phyloP scores from a whole-genome alignment of 2,888 invertebrate genomes.

The Siphlonurus alternatus region DNA sequence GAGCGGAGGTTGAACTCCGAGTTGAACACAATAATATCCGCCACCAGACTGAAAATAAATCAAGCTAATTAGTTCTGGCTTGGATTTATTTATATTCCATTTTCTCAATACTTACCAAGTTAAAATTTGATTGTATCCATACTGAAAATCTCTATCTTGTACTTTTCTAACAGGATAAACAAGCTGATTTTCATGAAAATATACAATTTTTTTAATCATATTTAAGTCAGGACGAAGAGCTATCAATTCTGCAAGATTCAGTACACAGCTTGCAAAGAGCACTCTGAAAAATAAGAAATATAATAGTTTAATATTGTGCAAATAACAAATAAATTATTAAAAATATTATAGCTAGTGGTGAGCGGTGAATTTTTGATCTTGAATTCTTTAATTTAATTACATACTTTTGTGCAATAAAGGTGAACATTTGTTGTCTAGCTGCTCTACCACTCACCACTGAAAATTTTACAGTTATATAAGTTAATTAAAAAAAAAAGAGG shows the following conservation, averaged over 20 bases:
- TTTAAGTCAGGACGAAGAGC: constrained; percentile 46
- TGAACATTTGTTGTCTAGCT: too few species aligned
- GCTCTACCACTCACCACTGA: too few species aligned
- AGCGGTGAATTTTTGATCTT: too few species aligned
- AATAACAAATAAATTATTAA: constrained; percentile 6
- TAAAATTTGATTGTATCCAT: constrained; percentile 55
- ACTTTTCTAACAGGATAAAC: constrained; percentile 47
- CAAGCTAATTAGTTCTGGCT: too few species aligned
- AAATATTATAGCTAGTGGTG: too few species aligned
- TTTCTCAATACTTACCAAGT: constrained; percentile 42
- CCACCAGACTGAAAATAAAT: constrained; percentile 36
- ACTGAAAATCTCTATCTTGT: constrained; percentile 54
- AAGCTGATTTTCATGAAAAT: constrained; percentile 64
- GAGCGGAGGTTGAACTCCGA: constrained; percentile 49
- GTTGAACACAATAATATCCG: constrained; percentile 51
- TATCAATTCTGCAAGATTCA: constrained; percentile 50
- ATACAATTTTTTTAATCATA: constrained; percentile 42
- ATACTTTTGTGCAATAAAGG: too few species aligned
- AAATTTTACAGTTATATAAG: too few species aligned
- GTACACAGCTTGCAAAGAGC: constrained; percentile 48
- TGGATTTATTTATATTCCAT: too few species aligned
- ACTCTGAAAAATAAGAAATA: constrained; percentile 26
- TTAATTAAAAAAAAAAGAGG: too few species aligned
- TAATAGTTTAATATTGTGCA: not conserved
- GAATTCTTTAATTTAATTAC: too few species aligned